Percentiles rank a stretch among this genome's conserved stretches.
These are phyloP conservation scores for Nothoprocta perdicaria DNA, from an alignment of 2,113 vertebrate species.

Conservation along the genomic window DNA sequence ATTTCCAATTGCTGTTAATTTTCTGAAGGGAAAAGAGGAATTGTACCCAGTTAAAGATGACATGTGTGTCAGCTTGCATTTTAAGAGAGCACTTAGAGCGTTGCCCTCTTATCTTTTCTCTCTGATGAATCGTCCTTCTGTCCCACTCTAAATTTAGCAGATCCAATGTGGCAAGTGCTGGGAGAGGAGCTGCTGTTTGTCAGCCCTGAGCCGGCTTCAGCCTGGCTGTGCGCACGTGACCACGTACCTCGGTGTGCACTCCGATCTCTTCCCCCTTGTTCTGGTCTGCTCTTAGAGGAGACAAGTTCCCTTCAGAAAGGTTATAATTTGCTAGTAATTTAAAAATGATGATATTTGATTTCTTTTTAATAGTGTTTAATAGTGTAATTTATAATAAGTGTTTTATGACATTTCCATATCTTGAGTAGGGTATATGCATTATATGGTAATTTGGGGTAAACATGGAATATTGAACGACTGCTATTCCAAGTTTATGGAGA, in stretches of 20 bases:
- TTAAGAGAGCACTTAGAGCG: background rate
- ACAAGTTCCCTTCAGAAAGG: background rate
- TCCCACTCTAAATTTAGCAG: constrained; percentile 43
- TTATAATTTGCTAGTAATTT: background rate
- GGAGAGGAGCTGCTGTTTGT: background rate
- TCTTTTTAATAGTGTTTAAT: background rate
- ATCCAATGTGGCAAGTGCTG: background rate
- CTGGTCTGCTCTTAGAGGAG: background rate
- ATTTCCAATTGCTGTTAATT: background rate
- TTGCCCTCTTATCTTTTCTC: background rate
- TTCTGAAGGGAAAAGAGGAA: background rate
- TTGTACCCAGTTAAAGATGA: background rate
- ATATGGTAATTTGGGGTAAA: background rate
- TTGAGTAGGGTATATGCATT: background rate
- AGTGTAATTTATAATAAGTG: background rate
- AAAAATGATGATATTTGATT: background rate
- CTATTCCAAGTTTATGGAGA: background rate
- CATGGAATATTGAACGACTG: background rate
- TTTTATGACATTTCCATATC: background rate
- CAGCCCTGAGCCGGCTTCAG: background rate
- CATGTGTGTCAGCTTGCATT: background rate
- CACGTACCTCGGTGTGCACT: background rate
- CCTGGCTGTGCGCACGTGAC: background rate
- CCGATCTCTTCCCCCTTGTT: background rate
- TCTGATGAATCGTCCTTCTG: background rate